Evolutionary conservation across 2,888 invertebrate genomes (phyloP).

Genomic region (Andrena haemorrhoa): DNA sequence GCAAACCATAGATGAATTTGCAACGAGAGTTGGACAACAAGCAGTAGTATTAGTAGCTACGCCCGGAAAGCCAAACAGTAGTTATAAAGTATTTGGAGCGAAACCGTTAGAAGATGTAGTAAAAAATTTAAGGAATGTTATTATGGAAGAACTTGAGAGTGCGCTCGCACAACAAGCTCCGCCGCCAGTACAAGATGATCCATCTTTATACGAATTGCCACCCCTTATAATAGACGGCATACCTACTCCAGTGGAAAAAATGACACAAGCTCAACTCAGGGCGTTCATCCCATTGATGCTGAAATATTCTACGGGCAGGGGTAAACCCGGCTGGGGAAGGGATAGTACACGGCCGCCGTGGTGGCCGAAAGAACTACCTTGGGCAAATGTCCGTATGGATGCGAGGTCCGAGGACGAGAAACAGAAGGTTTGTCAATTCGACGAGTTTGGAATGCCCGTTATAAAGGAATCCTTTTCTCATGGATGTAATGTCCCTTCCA

Average conservation of each 20-base stretch:
- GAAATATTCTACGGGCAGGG: conserved; percentile 98
- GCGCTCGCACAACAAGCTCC: conserved; percentile 97
- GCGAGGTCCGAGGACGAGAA: conserved; percentile 98
- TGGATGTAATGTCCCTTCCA: conserved; percentile 87
- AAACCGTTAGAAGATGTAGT: conserved; percentile 98
- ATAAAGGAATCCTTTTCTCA: neutral
- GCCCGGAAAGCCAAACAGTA: conserved; percentile 97
- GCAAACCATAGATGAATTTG: conserved; percentile 98
- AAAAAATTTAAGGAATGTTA: conserved; percentile 94
- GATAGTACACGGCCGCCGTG: conserved; percentile 98
- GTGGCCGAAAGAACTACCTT: conserved; percentile 99
- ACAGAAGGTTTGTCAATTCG: conserved; percentile 91
- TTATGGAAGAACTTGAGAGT: conserved; percentile 97
- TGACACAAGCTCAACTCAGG: conserved; percentile 98
- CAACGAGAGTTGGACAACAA: conserved; percentile 98
- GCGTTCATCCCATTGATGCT: conserved; percentile 99
- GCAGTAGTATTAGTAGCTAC: conserved; percentile 98
- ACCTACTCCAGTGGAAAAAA: conserved; percentile 99
- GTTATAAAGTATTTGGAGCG: conserved; percentile 98
- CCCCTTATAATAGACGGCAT: conserved; percentile 98
- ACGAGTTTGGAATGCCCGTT: neutral
- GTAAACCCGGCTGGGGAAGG: conserved; percentile 99
- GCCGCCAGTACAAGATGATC: conserved; percentile 94
- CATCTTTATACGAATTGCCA: conserved; percentile 97
- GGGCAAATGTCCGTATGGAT: conserved; percentile 99